These are phyloP conservation scores for Pinctada fucata DNA, from an alignment of 2,888 invertebrate genomes.

Conservation along the genomic window DNA sequence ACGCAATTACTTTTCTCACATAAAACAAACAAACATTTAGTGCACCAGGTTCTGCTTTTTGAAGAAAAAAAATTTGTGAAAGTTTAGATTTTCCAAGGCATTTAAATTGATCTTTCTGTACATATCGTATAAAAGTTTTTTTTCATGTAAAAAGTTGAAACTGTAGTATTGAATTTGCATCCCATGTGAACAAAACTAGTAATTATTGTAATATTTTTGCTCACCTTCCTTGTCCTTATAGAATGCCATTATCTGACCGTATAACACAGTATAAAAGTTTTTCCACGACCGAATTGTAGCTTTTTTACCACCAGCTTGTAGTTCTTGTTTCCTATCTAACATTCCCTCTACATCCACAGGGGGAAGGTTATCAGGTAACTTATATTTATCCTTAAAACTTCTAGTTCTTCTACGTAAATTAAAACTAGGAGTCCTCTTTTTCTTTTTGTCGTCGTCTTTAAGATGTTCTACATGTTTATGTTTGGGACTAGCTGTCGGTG, in stretches of 20 bases:
- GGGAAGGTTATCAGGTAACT: conserved; percentile 81
- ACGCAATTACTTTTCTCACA: no score
- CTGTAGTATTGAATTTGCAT: no score
- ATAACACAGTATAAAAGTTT: conserved; percentile 93
- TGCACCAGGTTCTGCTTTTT: no score
- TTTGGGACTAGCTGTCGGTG: conserved; percentile 62
- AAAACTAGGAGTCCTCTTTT: conserved; percentile 95
- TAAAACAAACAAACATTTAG: no score
- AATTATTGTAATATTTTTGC: no score
- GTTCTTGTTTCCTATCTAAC: conserved; percentile 95
- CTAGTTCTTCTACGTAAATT: conserved; percentile 93
- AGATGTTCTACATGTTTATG: conserved; percentile 60
- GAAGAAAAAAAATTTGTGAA: no score
- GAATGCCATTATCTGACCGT: conserved; percentile 97
- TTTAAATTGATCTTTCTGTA: no score
- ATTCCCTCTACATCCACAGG: conserved; percentile 94
- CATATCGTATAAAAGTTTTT: no score
- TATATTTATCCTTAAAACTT: conserved; percentile 82
- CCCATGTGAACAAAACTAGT: no score
- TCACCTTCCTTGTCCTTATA: conserved; percentile 90
- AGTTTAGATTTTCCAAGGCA: no score
- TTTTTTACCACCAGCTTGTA: conserved; percentile 94
- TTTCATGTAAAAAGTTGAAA: no score
- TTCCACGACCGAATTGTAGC: conserved; percentile 98
- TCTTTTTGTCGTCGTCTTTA: conserved; percentile 79